A percentile compares a stretch with the other conserved stretches of the same genome.
phyloP scores from a whole-genome alignment of 2,888 invertebrate genomes.

The Acronicta leporina region DNA sequence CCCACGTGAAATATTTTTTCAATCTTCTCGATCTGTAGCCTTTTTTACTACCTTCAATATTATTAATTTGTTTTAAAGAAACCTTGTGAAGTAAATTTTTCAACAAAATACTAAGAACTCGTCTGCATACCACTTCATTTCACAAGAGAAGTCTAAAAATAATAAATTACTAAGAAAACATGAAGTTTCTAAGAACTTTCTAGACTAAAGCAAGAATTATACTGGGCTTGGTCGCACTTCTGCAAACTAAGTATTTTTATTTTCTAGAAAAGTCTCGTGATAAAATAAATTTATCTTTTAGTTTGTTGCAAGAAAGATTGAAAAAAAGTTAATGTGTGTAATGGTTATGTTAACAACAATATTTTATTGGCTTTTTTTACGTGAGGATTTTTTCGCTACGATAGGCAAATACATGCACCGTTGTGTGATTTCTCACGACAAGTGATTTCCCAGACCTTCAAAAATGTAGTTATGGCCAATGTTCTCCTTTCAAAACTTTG shows the following conservation, averaged over 20 bases:
- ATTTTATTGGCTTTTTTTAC: too few relatives aligned
- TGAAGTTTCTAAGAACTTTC: slow-evolving; percentile 40
- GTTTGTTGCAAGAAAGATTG: slow-evolving; percentile 24
- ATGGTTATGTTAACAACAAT: background rate
- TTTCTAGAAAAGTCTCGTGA: slow-evolving; percentile 14
- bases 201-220: slow-evolving; percentile 27
- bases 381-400: too few relatives aligned
- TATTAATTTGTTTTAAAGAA: background rate
- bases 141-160: slow-evolving; percentile 31
- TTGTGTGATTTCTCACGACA: too few relatives aligned
- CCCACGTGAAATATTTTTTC: too few relatives aligned
- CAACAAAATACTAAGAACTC: slow-evolving; percentile 3
- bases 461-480: too few relatives aligned
- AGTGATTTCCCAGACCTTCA: too few relatives aligned
- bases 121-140: slow-evolving; percentile 7
- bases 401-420: too few relatives aligned
- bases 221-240: slow-evolving; percentile 29
- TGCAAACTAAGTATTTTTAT: slow-evolving; percentile 20
- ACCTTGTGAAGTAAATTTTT: slow-evolving; percentile 6
- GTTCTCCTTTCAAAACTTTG: too few relatives aligned
- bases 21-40: too few relatives aligned
- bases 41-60: too few relatives aligned
- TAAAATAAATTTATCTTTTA: slow-evolving; percentile 22
- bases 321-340: slow-evolving; percentile 7
- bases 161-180: slow-evolving; percentile 46